Evolutionary conservation across 2,888 invertebrate species (phyloP).

Genomic region (Mongoloraphidia duomilia): DNA sequence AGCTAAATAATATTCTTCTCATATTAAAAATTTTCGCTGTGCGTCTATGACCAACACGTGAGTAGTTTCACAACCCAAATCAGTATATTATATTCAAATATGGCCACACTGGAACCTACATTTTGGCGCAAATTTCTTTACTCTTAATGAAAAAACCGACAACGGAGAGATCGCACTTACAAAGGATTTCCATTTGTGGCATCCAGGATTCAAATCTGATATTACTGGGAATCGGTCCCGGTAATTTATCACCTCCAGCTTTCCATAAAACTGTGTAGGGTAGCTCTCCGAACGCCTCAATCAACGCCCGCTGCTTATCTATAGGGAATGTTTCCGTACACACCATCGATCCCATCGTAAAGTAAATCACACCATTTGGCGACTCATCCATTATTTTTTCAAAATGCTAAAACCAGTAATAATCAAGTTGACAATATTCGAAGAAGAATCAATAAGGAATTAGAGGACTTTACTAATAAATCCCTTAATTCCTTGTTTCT

Average conservation of each 20-base stretch:
- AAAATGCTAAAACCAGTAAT: slow-evolving; percentile 14
- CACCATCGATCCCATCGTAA: slow-evolving; percentile 45
- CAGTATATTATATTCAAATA: too few species aligned
- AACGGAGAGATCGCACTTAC: slow-evolving; percentile 24
- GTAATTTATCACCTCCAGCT: slow-evolving; percentile 33
- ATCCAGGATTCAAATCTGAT: slow-evolving; percentile 38
- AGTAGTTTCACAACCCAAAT: too few species aligned
- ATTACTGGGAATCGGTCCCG: slow-evolving; percentile 33
- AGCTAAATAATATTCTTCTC: too few species aligned
- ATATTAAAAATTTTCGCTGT: too few species aligned
- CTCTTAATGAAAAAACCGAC: too few species aligned
- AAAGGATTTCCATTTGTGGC: slow-evolving; percentile 38
- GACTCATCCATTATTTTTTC: slow-evolving; percentile 18
- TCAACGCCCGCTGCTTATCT: slow-evolving; percentile 32
- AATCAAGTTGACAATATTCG: slow-evolving; percentile 2
- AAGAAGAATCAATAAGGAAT: not conserved
- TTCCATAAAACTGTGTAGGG: slow-evolving; percentile 40
- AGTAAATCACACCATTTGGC: slow-evolving; percentile 33
- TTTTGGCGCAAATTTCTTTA: too few species aligned
- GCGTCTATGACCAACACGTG: too few species aligned
- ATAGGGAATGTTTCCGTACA: slow-evolving; percentile 37
- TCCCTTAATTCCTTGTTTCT: not conserved
- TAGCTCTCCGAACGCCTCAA: slow-evolving; percentile 34
- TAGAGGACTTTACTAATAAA: not conserved
- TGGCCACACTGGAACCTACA: too few species aligned